Conservation (phyloP, 2,888 invertebrate species). For the Pollenia griseotomentosa region DNA sequence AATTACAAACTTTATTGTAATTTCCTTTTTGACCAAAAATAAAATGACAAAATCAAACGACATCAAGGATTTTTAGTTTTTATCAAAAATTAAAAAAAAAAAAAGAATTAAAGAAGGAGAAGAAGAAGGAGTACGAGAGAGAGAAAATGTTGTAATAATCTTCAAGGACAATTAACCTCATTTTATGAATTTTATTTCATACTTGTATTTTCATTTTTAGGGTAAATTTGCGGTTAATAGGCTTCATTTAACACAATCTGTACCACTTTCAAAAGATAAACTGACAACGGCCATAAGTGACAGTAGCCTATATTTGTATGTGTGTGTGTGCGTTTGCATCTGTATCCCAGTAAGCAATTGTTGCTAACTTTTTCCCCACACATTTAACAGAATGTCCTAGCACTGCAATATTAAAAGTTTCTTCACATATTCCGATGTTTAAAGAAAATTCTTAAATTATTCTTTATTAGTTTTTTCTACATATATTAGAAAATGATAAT, state of each 20-base stretch:
- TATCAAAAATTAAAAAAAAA: background rate
- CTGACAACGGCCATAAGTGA: constrained; percentile 22
- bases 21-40: background rate
- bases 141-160: constrained; percentile 25
- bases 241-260: constrained; percentile 41
- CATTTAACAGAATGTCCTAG: too few relatives aligned
- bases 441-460: too few relatives aligned
- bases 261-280: constrained; percentile 31
- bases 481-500: too few relatives aligned
- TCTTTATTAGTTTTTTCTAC: too few relatives aligned
- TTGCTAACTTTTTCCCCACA: too few relatives aligned
- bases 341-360: background rate
- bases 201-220: constrained; percentile 16
- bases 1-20: constrained; percentile 40
- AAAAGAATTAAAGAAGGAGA: background rate
- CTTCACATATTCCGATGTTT: too few relatives aligned
- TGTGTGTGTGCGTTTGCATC: background rate
- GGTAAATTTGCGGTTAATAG: constrained; percentile 45
- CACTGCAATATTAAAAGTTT: too few relatives aligned
- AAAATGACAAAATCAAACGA: background rate
- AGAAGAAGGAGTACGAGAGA: background rate
- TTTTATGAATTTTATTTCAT: constrained; percentile 30
- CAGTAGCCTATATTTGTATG: background rate
- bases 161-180: constrained; percentile 47
- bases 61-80: constrained; percentile 1